These are phyloP conservation scores for Loriculus beryllinus DNA, from an alignment of 2,797 vertebrate species.

Conservation along the genomic window DNA sequence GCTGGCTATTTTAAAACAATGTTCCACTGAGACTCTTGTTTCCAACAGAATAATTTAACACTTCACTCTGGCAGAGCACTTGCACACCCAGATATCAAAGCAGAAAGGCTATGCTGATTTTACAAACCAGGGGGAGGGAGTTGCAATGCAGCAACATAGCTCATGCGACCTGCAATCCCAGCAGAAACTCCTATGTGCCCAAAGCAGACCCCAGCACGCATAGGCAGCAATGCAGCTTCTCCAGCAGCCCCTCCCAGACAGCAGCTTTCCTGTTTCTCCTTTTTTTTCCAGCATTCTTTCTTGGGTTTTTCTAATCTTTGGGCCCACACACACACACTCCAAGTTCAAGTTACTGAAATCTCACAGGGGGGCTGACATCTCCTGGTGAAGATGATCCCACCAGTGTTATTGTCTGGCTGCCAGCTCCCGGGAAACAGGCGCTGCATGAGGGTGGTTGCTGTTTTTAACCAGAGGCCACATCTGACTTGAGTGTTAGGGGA, in stretches of 20 bases:
- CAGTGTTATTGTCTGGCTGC: slow-evolving; percentile 69
- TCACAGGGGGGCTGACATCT: slow-evolving; percentile 28
- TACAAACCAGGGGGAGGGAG: not conserved
- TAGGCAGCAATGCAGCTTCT: not conserved
- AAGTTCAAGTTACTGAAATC: not conserved
- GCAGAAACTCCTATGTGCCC: not conserved
- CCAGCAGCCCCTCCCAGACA: not conserved
- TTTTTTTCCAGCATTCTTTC: not conserved
- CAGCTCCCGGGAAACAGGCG: slow-evolving; percentile 36
- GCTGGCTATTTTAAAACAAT: not conserved
- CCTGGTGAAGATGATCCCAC: slow-evolving; percentile 54
- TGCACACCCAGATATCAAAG: not conserved
- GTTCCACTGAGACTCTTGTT: not conserved
- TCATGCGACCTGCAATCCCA: not conserved
- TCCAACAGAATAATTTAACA: slow-evolving; percentile 12
- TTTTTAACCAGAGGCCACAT: slow-evolving; percentile 64
- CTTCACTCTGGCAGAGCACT: not conserved
- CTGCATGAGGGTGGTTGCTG: slow-evolving; percentile 41
- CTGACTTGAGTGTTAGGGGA: slow-evolving; percentile 58
- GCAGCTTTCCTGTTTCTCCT: not conserved
- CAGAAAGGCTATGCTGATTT: not conserved
- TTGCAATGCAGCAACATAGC: not conserved
- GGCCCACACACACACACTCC: rapidly evolving
- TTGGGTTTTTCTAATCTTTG: not conserved
- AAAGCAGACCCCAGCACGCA: not conserved